These are phyloP conservation scores for Anthonomus grandis DNA, from an alignment of 1,140 invertebrate genomes.

Conservation along the genomic window DNA sequence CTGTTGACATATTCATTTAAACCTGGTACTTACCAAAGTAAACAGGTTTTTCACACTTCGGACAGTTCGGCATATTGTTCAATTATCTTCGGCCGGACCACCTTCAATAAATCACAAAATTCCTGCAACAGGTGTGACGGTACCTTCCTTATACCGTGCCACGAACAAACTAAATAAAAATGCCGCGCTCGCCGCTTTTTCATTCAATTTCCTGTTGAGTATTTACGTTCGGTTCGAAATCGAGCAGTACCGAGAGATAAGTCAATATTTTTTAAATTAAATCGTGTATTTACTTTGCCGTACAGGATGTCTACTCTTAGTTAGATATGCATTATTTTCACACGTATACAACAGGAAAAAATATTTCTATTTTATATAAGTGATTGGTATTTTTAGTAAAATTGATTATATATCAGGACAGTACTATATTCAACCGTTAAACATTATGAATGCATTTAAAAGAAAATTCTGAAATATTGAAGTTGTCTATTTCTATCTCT, in stretches of 20 bases:
- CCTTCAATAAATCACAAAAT: not conserved
- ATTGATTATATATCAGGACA: no score
- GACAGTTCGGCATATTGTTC: conserved; percentile 32
- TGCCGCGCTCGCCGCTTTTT: not conserved
- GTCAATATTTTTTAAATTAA: not conserved
- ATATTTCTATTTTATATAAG: no score
- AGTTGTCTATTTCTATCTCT: no score
- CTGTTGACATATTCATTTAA: not conserved
- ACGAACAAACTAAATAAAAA: conserved; percentile 6
- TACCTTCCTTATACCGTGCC: not conserved
- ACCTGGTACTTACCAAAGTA: conserved; percentile 34
- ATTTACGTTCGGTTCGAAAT: not conserved
- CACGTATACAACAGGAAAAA: no score
- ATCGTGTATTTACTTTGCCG: not conserved
- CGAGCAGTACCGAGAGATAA: conserved; percentile 8
- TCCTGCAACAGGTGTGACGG: no score
- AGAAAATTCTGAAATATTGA: no score
- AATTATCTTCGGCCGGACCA: not conserved
- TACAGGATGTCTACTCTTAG: conserved; percentile 9
- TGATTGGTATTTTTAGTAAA: no score
- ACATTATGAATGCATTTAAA: no score
- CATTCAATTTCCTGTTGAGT: no score
- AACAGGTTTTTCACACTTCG: conserved; percentile 36
- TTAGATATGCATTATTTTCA: no score
- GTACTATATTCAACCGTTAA: no score